Evolutionary conservation across 2,113 vertebrate genomes (phyloP).

Genomic region (Bucco capensis): DNA sequence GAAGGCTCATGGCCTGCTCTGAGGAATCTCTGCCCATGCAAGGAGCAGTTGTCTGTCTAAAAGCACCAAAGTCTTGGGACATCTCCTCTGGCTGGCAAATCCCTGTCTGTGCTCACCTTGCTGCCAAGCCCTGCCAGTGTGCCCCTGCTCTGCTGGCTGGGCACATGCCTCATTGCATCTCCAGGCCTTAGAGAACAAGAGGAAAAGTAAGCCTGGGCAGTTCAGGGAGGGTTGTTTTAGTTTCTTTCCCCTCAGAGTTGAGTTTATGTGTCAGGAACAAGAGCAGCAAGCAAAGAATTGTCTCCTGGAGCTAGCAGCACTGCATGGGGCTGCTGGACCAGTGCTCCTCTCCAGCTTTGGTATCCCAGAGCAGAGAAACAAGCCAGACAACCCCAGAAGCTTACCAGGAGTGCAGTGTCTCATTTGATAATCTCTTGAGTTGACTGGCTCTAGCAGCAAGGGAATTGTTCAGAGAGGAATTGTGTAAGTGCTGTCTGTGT

Average conservation of each 20-base stretch:
- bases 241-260: fast-evolving
- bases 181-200: neutral
- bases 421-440: constrained; percentile 35
- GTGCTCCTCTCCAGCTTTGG: neutral
- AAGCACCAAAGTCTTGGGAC: neutral
- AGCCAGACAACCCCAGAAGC: neutral
- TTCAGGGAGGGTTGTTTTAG: neutral
- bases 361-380: neutral
- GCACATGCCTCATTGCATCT: neutral
- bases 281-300: fast-evolving
- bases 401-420: neutral
- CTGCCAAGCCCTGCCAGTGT: fast-evolving
- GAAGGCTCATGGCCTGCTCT: neutral
- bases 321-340: fast-evolving
- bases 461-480: constrained; percentile 39
- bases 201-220: neutral
- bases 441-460: constrained; percentile 40
- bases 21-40: neutral
- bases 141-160: neutral
- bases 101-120: no score
- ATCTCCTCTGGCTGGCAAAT: neutral
- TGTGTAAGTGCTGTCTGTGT: constrained; percentile 57
- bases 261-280: neutral
- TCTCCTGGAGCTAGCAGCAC: neutral
- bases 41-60: neutral